Base-by-base conservation (phyloP, 2,797 vertebrate species). In the Xyrichtys novacula region DNA sequence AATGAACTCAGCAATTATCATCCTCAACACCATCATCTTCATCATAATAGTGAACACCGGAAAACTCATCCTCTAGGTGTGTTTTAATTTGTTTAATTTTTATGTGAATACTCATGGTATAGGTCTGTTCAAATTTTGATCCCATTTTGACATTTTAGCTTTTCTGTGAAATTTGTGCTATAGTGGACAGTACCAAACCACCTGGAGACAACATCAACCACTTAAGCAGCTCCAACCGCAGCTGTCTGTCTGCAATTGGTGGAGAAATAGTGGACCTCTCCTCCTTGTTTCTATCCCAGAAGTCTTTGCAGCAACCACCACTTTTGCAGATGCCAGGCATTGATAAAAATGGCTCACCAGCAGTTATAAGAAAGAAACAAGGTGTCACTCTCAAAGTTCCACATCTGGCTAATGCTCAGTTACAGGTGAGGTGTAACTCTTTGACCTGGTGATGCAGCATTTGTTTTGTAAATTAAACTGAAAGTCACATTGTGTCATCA, bases 101-200 rank as follows among this genome's bases (percentile, higher is more conserved):
- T 16, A 15, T 17, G 14, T 14, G 32, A 12, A 32, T 32, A 20
- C 28, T 43, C 11, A 43, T 14, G 5, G n/a, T n/a, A n/a, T n/a
- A n/a, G 23, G n/a, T 14, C 6, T 11, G 0, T 22, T 17, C 1
- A 17, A 38, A 42, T 15, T 42, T 46, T 4, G 34, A 47, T 55
- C 23, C 19, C 1, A 40, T 29, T 22, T 16, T 52, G 0, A 7
- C 26, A 36, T 12, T 62, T 46, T 3, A 56, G 22, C 11, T 22
- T 9, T 4, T 20, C 2, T 20, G 42, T 43, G 1, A 19, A 32
- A 9, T 50, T 48, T 82, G 46, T 69, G 15, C 46, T 70, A 26
- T 47, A 94, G 93, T 80, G 55, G 91, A 93, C 73, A 88, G 87
- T 85, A 90, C 88, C 0, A 91, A 92, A 56, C 94, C 93, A 2